These are phyloP conservation scores for Ptychochromis oligacanthus DNA, from an alignment of 2,113 vertebrate species.

Conservation along the genomic window DNA sequence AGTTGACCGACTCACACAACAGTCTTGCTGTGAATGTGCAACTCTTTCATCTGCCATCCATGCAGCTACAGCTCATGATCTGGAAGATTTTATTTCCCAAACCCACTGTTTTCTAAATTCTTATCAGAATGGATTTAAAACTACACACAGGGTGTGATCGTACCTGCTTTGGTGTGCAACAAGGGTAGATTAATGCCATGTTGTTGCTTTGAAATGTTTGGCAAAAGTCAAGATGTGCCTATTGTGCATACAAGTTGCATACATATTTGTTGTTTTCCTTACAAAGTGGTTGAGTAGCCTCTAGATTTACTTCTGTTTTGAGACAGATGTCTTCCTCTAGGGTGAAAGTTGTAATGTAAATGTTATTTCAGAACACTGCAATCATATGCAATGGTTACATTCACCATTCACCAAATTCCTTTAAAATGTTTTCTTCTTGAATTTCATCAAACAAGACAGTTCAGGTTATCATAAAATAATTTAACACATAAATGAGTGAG, in stretches of 20 bases:
- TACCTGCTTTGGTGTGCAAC: fast-evolving
- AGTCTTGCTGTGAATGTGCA: not conserved
- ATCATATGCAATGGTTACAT: fast-evolving
- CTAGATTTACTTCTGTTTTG: not conserved
- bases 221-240: not conserved
- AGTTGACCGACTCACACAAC: not conserved
- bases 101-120: too few species aligned
- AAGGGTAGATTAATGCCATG: fast-evolving
- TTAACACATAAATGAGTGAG: fast-evolving
- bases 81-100: too few species aligned
- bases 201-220: fast-evolving
- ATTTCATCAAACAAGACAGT: not conserved
- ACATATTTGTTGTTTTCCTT: not conserved
- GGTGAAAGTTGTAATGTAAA: not conserved
- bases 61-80: not conserved
- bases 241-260: fast-evolving
- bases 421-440: not conserved
- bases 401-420: too few species aligned
- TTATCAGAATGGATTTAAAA: not conserved
- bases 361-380: not conserved
- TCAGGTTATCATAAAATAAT: not conserved
- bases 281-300: too few species aligned
- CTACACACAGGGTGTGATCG: fast-evolving
- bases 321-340: fast-evolving
- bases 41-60: fast-evolving